A percentile compares a stretch with the other conserved stretches of the same genome.
These are phyloP conservation scores for Antitype chi DNA, from an alignment of 2,888 invertebrate species.

Conservation along the genomic window DNA sequence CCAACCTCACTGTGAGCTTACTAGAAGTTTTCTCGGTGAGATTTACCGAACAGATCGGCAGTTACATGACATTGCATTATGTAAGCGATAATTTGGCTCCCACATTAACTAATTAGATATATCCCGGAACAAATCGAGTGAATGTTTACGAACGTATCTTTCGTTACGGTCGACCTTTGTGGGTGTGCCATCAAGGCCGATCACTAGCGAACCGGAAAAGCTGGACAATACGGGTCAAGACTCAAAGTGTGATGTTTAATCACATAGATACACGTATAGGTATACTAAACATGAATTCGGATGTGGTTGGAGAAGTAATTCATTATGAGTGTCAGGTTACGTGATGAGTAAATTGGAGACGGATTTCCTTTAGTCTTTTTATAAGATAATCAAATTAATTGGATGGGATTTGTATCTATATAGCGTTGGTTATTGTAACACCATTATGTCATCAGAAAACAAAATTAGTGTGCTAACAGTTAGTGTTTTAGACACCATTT, in stretches of 20 bases:
- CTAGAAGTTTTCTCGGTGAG: neutral
- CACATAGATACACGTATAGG: slow-evolving; percentile 46
- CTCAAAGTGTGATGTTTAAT: slow-evolving; percentile 61
- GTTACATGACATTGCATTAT: slow-evolving; percentile 43
- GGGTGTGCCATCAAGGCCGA: slow-evolving; percentile 73
- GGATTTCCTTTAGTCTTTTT: slow-evolving; percentile 43
- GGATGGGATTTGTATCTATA: neutral
- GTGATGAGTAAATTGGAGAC: slow-evolving; percentile 37
- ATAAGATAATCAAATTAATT: slow-evolving; percentile 32
- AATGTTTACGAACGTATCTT: slow-evolving; percentile 72
- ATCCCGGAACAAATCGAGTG: slow-evolving; percentile 62
- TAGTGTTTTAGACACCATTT: slow-evolving; percentile 28
- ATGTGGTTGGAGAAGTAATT: slow-evolving; percentile 33
- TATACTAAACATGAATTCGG: slow-evolving; percentile 35
- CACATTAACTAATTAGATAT: slow-evolving; percentile 57
- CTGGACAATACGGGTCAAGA: slow-evolving; percentile 75
- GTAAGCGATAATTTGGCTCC: slow-evolving; percentile 41
- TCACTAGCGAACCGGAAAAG: slow-evolving; percentile 74
- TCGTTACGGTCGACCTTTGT: slow-evolving; percentile 72
- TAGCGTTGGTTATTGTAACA: slow-evolving; percentile 5
- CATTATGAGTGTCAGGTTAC: slow-evolving; percentile 35
- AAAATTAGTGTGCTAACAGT: slow-evolving; percentile 16
- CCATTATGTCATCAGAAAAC: slow-evolving; percentile 21
- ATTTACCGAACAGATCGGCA: neutral
- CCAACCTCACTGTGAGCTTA: neutral